Percentiles rank a stretch among this genome's conserved stretches.
phyloP scores from a whole-genome alignment of 2,113 vertebrate genomes.

The Platysteira castanea region DNA sequence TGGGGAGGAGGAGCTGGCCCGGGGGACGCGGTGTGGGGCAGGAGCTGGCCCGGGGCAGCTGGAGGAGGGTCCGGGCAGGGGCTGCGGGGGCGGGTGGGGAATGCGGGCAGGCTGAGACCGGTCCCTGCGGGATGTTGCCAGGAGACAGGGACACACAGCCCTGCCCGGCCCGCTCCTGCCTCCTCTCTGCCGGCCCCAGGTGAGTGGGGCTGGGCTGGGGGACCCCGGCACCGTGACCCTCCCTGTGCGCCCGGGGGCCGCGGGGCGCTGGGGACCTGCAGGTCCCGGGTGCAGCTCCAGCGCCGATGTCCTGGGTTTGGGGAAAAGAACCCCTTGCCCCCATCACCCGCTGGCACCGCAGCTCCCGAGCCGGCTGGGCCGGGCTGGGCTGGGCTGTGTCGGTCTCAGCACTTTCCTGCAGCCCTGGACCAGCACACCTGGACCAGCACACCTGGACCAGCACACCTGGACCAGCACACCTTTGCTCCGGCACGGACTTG shows the following conservation, averaged over 20 bases:
- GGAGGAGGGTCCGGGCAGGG: background rate
- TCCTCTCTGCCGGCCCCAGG: background rate
- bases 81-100: background rate
- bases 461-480: rapidly evolving
- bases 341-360: rapidly evolving
- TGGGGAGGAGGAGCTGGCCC: background rate
- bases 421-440: too few relatives aligned
- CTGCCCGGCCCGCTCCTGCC: background rate
- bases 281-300: rapidly evolving
- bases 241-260: background rate
- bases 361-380: background rate
- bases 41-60: background rate
- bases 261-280: rapidly evolving
- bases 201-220: background rate
- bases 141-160: background rate
- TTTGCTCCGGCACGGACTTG: background rate
- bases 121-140: background rate
- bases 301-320: rapidly evolving
- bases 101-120: background rate
- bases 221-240: rapidly evolving
- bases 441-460: too few relatives aligned
- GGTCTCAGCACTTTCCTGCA: too few relatives aligned
- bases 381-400: too few relatives aligned
- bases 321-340: background rate
- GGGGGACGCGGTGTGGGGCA: too few relatives aligned